Evolutionary conservation across 2,888 invertebrate species (phyloP).

Genomic region (Dryocosmus kuriphilus): DNA sequence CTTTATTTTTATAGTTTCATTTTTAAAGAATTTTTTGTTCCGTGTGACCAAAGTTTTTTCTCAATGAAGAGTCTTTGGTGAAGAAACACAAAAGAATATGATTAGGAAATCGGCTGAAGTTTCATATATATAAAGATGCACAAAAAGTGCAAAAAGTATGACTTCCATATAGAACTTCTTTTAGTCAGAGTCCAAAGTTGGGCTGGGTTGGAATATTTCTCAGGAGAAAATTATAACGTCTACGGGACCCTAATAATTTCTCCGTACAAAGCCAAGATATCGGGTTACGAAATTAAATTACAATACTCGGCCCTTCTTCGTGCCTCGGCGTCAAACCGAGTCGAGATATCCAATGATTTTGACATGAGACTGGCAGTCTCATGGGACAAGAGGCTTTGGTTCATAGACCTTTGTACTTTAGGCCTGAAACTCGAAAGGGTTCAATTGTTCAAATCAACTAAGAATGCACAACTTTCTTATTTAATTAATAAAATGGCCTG

Average conservation of each 20-base stretch:
- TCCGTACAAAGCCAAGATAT: slow-evolving; percentile 56
- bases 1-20: background rate
- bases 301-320: slow-evolving; percentile 60
- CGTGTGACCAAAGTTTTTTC: background rate
- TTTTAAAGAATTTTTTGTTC: background rate
- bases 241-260: slow-evolving; percentile 53
- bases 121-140: background rate
- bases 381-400: slow-evolving; percentile 52
- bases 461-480: slow-evolving; percentile 60
- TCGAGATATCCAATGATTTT: slow-evolving; percentile 64
- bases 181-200: slow-evolving; percentile 16
- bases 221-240: slow-evolving; percentile 58
- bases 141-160: slow-evolving; percentile 23
- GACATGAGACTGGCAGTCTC: slow-evolving; percentile 53
- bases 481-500: slow-evolving; percentile 53
- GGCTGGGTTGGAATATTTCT: slow-evolving; percentile 43
- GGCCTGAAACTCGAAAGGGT: slow-evolving; percentile 49
- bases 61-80: background rate
- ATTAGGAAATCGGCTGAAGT: slow-evolving; percentile 12
- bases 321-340: slow-evolving; percentile 49
- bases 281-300: slow-evolving; percentile 71
- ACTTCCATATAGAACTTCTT: slow-evolving; percentile 1
- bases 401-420: slow-evolving; percentile 46
- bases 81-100: slow-evolving; percentile 14
- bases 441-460: slow-evolving; percentile 65